These are phyloP conservation scores for Lasioglossum leucozonium DNA, from an alignment of 2,888 invertebrate genomes.

Conservation along the genomic window DNA sequence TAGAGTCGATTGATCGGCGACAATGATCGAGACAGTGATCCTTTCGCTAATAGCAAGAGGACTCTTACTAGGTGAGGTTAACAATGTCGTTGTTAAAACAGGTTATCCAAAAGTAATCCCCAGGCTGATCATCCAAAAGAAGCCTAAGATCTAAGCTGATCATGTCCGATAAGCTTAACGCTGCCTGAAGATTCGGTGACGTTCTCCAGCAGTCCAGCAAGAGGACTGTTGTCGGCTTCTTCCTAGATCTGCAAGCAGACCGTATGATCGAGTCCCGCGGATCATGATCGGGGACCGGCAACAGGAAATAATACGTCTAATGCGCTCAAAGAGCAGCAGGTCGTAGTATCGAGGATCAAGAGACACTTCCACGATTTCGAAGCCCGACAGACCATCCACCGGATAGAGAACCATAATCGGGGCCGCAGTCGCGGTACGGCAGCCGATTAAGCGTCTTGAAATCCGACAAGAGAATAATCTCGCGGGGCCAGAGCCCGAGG, in stretches of 20 bases:
- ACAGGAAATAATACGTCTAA: slow-evolving; percentile 1
- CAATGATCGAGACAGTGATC: too few relatives aligned
- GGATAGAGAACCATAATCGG: slow-evolving; percentile 29
- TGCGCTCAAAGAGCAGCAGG: not conserved
- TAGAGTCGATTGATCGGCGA: not conserved
- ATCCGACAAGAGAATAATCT: slow-evolving; percentile 37
- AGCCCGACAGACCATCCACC: slow-evolving; percentile 14
- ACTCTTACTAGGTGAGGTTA: too few relatives aligned
- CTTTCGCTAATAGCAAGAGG: too few relatives aligned
- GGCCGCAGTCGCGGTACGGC: not conserved
- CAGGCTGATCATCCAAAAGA: too few relatives aligned
- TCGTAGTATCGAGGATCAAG: slow-evolving; percentile 15
- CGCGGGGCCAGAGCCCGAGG: not conserved
- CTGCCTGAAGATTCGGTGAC: too few relatives aligned
- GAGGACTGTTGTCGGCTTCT: not conserved
- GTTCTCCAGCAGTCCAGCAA: too few relatives aligned
- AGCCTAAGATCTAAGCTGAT: too few relatives aligned
- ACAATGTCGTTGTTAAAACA: too few relatives aligned
- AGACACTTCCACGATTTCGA: slow-evolving; percentile 43
- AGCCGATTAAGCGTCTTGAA: slow-evolving; percentile 41
- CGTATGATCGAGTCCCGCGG: not conserved
- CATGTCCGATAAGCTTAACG: too few relatives aligned
- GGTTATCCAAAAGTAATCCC: too few relatives aligned
- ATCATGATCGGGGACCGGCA: not conserved
- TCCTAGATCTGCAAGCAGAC: not conserved